These are phyloP conservation scores for Cranoglanis bouderius DNA, from an alignment of 2,113 vertebrate species.

Conservation along the genomic window DNA sequence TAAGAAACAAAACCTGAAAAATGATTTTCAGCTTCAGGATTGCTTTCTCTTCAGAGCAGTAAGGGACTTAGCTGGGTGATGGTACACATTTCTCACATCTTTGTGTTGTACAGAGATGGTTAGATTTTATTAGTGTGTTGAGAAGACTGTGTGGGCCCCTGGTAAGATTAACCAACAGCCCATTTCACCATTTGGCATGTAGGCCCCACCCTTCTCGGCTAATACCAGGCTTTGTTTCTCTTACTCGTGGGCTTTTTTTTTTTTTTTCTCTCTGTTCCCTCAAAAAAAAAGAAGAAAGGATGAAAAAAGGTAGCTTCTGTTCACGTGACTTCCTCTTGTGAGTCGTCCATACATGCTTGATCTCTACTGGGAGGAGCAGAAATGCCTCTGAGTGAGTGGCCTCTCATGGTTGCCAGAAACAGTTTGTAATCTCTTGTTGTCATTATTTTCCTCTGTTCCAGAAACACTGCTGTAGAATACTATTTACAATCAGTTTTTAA, in stretches of 20 bases:
- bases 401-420: constrained; percentile 42
- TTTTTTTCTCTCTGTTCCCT: constrained; percentile 41
- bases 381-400: constrained; percentile 48
- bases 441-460: constrained; percentile 17
- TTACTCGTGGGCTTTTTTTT: constrained; percentile 64
- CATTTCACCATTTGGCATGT: constrained; percentile 66
- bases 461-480: not conserved
- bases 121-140: constrained; percentile 60
- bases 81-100: constrained; percentile 20
- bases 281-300: constrained; percentile 62
- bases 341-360: constrained; percentile 68
- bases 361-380: constrained; percentile 60
- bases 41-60: not conserved
- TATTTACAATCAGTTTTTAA: not conserved
- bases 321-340: constrained; percentile 74
- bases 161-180: constrained; percentile 64
- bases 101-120: constrained; percentile 12
- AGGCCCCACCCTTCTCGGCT: constrained; percentile 67
- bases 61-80: not conserved
- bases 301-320: constrained; percentile 61
- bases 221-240: constrained; percentile 75
- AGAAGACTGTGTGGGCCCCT: constrained; percentile 62
- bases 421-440: constrained; percentile 40
- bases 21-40: not conserved
- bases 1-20: not conserved